Evolutionary conservation across 2,888 invertebrate species (phyloP).

Genomic region (Laspeyria flexula): DNA sequence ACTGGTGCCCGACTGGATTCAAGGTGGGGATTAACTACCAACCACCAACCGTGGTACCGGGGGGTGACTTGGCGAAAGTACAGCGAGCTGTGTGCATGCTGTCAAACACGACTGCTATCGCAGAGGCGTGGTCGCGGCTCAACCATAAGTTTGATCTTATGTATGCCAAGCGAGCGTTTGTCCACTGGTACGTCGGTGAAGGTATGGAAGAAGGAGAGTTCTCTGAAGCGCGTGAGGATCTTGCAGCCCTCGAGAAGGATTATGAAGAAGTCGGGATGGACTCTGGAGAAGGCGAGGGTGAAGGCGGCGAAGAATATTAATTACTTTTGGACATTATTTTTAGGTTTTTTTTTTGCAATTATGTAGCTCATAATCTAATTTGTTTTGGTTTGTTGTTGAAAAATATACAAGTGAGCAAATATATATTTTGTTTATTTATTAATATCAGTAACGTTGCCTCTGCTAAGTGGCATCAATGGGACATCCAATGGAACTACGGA

Average conservation of each 20-base stretch:
- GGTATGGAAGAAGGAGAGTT: slow-evolving; percentile 95
- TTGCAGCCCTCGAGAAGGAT: slow-evolving; percentile 92
- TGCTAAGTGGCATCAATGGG: too few species aligned
- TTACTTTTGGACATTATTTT: slow-evolving; percentile 51
- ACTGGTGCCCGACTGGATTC: slow-evolving; percentile 94
- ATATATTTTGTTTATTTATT: too few species aligned
- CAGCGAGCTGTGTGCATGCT: slow-evolving; percentile 98
- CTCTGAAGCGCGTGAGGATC: slow-evolving; percentile 89
- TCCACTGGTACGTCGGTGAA: slow-evolving; percentile 96
- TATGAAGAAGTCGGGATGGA: slow-evolving; percentile 95
- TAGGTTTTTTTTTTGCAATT: slow-evolving; percentile 49
- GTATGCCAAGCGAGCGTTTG: slow-evolving; percentile 98
- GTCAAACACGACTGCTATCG: slow-evolving; percentile 98
- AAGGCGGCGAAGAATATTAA: slow-evolving; percentile 93
- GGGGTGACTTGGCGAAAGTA: slow-evolving; percentile 96
- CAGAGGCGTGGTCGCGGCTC: slow-evolving; percentile 98
- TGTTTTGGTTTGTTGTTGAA: too few species aligned
- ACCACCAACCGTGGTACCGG: slow-evolving; percentile 95
- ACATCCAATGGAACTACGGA: too few species aligned
- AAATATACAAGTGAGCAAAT: too few species aligned
- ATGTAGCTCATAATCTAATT: too few species aligned
- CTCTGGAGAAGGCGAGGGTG: slow-evolving; percentile 92
- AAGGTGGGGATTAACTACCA: slow-evolving; percentile 95
- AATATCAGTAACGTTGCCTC: too few species aligned
- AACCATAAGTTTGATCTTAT: slow-evolving; percentile 98